phyloP scores from a whole-genome alignment of 2,797 vertebrate species.

The Dryobates pubescens region DNA sequence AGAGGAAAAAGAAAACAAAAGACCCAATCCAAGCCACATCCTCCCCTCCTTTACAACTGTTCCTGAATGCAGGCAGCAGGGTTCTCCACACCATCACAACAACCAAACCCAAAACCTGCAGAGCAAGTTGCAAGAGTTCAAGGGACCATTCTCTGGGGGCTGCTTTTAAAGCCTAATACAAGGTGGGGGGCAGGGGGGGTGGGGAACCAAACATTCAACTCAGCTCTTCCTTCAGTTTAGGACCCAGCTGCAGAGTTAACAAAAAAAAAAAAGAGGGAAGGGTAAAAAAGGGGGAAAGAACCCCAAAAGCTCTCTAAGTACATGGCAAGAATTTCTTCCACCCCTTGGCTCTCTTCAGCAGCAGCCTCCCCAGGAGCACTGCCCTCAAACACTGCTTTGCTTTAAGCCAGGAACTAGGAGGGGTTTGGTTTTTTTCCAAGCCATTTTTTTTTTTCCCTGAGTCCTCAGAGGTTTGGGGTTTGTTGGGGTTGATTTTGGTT shows the following conservation, averaged over 20 bases:
- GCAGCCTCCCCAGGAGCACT: conserved; percentile 7
- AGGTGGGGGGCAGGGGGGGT: background rate
- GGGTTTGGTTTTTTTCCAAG: conserved; percentile 16
- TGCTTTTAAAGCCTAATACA: conserved; percentile 33
- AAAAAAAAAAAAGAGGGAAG: background rate
- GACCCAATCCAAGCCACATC: conserved; percentile 51
- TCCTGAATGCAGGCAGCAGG: background rate
- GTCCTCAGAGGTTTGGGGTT: conserved; percentile 23
- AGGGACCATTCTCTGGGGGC: conserved; percentile 31
- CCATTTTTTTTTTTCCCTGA: conserved; percentile 46
- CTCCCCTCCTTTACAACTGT: conserved; percentile 7
- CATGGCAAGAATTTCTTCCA: background rate
- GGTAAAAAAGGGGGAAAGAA: conserved; percentile 42
- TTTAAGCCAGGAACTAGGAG: conserved; percentile 16
- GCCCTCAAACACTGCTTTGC: conserved; percentile 61
- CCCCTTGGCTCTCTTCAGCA: background rate
- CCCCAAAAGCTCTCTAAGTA: conserved; percentile 54
- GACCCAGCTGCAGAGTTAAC: conserved; percentile 4
- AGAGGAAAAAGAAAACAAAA: background rate
- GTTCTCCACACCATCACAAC: background rate
- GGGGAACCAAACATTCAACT: too few relatives aligned
- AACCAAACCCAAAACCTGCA: background rate
- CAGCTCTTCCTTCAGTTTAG: conserved; percentile 16
- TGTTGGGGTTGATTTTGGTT: background rate
- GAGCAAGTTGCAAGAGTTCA: conserved; percentile 21